phyloP scores from a whole-genome alignment of 2,888 invertebrate genomes.

The Zelleria hepariella region DNA sequence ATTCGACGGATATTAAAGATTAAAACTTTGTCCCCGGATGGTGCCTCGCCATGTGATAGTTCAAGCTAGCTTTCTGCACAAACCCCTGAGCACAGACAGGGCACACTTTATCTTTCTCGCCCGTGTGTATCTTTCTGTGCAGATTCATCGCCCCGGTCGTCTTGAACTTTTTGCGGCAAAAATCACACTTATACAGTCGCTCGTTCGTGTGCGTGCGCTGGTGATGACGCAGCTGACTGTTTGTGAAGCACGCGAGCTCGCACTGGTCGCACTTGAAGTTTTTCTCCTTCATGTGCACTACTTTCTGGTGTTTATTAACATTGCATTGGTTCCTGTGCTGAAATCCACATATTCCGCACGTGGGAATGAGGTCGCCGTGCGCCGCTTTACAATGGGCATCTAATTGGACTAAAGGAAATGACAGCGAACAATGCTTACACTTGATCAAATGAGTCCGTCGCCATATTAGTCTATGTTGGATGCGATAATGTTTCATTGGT shows the following conservation, averaged over 20 bases:
- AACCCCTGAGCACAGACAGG: slow-evolving; percentile 9
- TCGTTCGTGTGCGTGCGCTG: slow-evolving; percentile 19
- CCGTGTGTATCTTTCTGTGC: slow-evolving; percentile 13
- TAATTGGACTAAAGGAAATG: too few species aligned
- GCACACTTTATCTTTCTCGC: slow-evolving; percentile 13
- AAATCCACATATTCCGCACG: slow-evolving; percentile 19
- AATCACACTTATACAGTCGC: slow-evolving; percentile 15
- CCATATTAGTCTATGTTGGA: too few species aligned
- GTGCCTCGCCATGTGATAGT: slow-evolving; percentile 15
- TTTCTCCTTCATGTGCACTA: neutral
- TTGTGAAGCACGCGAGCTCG: neutral
- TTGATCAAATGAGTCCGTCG: too few species aligned
- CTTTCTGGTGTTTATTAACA: neutral
- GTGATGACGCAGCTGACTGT: slow-evolving; percentile 11
- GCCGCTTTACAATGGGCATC: slow-evolving; percentile 10
- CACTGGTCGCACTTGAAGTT: slow-evolving; percentile 6
- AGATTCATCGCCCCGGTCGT: slow-evolving; percentile 2
- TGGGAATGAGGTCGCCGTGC: slow-evolving; percentile 13
- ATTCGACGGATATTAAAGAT: too few species aligned
- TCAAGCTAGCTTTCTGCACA: slow-evolving; percentile 15
- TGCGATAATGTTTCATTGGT: too few species aligned
- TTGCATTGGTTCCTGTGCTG: slow-evolving; percentile 4
- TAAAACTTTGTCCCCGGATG: slow-evolving; percentile 6
- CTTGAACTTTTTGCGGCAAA: slow-evolving; percentile 10
- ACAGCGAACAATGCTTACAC: too few species aligned